Evolutionary conservation across 1,140 invertebrate species (phyloP).

Genomic region (Dolichoris vasculosae): DNA sequence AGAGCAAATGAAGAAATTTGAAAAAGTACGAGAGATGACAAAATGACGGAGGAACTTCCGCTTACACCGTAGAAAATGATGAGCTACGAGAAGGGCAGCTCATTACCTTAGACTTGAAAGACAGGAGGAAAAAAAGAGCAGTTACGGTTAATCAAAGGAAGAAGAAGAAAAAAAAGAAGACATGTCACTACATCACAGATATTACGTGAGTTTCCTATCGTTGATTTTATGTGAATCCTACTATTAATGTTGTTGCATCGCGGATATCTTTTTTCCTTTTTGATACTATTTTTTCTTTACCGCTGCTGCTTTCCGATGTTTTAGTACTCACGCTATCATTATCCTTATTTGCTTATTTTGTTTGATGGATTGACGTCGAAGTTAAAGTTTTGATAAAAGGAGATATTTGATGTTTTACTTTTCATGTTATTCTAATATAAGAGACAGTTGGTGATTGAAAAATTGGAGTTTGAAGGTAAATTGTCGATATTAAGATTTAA

Average conservation of each 20-base stretch:
- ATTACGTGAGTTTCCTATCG: conserved; percentile 68
- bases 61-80: background rate
- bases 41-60: background rate
- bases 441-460: no score
- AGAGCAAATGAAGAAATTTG: background rate
- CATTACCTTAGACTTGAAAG: no score
- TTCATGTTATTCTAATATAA: no score
- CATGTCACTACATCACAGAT: conserved; percentile 73
- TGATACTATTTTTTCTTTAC: background rate
- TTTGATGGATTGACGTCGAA: no score
- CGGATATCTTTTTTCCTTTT: background rate
- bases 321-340: background rate
- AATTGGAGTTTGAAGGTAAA: no score
- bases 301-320: background rate
- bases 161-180: conserved; percentile 58
- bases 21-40: background rate
- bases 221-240: background rate
- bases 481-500: no score
- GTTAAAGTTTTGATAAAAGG: no score
- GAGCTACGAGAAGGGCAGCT: background rate
- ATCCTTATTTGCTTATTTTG: background rate
- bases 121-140: background rate
- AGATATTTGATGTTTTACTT: no score
- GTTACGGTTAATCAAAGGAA: background rate
- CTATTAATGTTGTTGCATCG: background rate